Evolutionary conservation across 2,113 vertebrate species (phyloP).

Genomic region (Pseudorasbora parva): DNA sequence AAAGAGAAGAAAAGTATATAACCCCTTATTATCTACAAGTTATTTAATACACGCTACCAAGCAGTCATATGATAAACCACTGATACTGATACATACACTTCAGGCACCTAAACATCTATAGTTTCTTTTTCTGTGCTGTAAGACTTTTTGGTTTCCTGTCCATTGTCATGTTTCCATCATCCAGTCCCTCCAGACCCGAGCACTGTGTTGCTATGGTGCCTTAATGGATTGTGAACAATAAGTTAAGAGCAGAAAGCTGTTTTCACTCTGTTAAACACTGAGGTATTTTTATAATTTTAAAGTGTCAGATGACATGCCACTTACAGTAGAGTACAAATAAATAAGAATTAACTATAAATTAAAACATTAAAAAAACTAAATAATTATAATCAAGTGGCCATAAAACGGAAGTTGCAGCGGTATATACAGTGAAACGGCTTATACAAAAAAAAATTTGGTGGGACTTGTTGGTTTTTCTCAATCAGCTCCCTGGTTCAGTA

Average conservation of each 20-base stretch:
- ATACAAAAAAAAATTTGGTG: no score
- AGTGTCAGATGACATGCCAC: background rate
- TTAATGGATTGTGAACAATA: constrained; percentile 6
- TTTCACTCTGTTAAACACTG: constrained; percentile 1
- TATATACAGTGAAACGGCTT: no score
- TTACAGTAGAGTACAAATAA: background rate
- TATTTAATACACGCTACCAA: background rate
- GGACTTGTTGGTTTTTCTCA: no score
- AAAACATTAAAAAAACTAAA: background rate
- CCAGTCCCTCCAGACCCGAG: background rate
- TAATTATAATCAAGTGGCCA: no score
- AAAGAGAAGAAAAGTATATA: background rate
- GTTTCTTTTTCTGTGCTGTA: background rate
- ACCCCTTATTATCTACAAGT: background rate
- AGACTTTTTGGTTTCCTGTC: background rate
- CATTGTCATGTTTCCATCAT: constrained; percentile 11
- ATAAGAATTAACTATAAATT: background rate
- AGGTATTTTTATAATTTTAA: background rate
- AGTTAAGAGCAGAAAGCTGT: constrained; percentile 5
- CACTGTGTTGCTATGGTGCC: background rate
- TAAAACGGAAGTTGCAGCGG: no score
- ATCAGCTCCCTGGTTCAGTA: no score
- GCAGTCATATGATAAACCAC: background rate
- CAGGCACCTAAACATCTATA: background rate
- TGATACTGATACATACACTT: background rate